Base-by-base conservation (phyloP, 2,888 invertebrate species). In the Caenorhabditis sp. region DNA sequence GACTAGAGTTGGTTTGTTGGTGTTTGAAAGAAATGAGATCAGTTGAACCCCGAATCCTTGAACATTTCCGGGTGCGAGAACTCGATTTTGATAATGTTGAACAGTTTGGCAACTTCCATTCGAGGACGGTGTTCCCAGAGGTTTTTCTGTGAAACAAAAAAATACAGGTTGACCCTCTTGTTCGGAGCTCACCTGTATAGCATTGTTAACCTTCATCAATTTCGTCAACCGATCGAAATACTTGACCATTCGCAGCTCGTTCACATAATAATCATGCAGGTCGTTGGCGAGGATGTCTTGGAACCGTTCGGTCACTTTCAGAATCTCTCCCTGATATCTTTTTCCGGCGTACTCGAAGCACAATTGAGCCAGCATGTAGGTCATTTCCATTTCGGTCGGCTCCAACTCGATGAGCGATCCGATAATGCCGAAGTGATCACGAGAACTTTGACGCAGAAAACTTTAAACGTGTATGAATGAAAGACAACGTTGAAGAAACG, bases 21-120 rank as follows among this genome's bases (percentile, higher is more conserved):
- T n/a, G n/a, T n/a, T n/a, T n/a, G n/a, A n/a, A n/a, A n/a, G n/a
- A n/a, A n/a, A n/a, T n/a, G n/a, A n/a, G n/a, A n/a, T 56, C 22
- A 66, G 24, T 66, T 39, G 24, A 48, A 66, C 7, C 66, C 66
- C 17, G 66, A 66, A n/a, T 66, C 66, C 24, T 39, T 39, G 24
- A 66, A 66, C 66, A 66, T 66, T 32, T 66, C 66, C 24, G 66
- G 56, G 32, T 78, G 78, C 6, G 58, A 50, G 11, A 78, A 50
- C 11, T 76, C 76, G 20, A 78, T 62, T 65, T 78, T 78, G 32
- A 81, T 50, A 15, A 81, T 70, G 43, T 81, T 79, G 62, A 81
- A 79, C 52, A 81, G 56, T 13, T 71, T 37, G 4, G 68, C 72
- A 20, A 81, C 27, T 30, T 81, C 78, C 72, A 81, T 62, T 55